Evolutionary conservation across 2,113 vertebrate genomes (phyloP).

Genomic region (Toxotes chatareus): DNA sequence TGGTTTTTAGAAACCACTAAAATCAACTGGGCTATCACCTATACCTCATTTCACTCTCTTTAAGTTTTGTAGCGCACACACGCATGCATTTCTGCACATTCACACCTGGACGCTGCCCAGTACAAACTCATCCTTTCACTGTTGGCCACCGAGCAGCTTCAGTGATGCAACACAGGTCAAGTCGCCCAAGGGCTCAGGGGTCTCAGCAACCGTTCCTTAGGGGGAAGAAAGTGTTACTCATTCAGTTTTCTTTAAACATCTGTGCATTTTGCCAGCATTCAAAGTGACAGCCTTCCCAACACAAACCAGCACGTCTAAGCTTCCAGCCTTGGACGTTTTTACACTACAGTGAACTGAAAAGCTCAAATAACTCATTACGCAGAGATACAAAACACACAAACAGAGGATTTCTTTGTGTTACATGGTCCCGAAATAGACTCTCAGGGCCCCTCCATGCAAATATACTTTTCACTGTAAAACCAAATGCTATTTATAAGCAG

Average conservation of each 20-base stretch:
- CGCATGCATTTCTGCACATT: conserved; percentile 14
- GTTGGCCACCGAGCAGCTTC: neutral
- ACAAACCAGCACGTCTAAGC: neutral
- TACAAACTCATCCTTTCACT: conserved; percentile 5
- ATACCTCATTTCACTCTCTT: conserved; percentile 27
- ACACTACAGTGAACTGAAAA: conserved; percentile 5
- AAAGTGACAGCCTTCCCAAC: neutral
- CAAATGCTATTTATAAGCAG: conserved; percentile 13
- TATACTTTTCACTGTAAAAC: conserved; percentile 13
- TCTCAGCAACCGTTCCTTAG: neutral
- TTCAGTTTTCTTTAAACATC: conserved; percentile 4
- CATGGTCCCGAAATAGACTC: neutral
- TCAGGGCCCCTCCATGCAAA: neutral
- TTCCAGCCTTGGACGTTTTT: neutral
- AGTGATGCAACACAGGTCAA: conserved; percentile 4
- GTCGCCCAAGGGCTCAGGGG: conserved; percentile 8
- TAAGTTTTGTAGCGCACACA: conserved; percentile 20
- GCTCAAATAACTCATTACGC: neutral
- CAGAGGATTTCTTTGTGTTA: neutral
- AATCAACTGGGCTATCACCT: neutral
- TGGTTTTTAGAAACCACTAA: neutral
- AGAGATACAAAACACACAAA: neutral
- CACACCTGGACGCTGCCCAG: conserved; percentile 28
- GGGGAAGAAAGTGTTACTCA: conserved; percentile 2
- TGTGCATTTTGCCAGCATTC: conserved; percentile 8